phyloP scores from a whole-genome alignment of 2,113 vertebrate genomes.

The Forbesichthys papilliferus region DNA sequence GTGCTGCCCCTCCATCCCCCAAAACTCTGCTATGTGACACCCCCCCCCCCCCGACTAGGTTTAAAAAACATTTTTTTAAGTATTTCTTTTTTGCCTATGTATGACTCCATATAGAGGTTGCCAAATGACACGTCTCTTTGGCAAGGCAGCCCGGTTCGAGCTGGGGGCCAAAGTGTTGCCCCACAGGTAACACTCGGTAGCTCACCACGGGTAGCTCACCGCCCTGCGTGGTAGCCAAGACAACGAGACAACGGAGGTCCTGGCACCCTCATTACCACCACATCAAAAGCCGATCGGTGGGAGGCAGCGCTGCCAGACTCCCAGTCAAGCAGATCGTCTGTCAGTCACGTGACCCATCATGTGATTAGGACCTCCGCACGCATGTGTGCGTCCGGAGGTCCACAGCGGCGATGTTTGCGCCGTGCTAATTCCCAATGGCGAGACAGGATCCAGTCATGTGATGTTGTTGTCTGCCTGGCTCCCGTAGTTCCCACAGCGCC shows the following conservation, averaged over 20 bases:
- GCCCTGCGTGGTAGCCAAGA: constrained; percentile 40
- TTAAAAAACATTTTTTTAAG: too few relatives aligned
- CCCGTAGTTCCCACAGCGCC: constrained; percentile 22
- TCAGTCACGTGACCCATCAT: constrained; percentile 38
- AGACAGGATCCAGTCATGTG: constrained; percentile 5
- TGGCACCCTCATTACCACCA: constrained; percentile 18
- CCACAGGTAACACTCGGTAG: too few relatives aligned
- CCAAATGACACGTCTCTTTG: too few relatives aligned
- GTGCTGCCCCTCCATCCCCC: background rate
- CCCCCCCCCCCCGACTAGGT: too few relatives aligned
- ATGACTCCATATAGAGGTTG: too few relatives aligned
- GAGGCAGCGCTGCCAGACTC: constrained; percentile 16
- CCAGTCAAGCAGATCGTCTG: constrained; percentile 53
- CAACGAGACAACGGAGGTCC: constrained; percentile 29
- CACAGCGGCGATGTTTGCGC: too few relatives aligned
- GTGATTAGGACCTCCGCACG: too few relatives aligned
- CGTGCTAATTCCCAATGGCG: background rate
- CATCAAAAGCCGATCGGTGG: constrained; percentile 47
- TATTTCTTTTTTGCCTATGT: too few relatives aligned
- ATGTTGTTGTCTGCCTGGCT: background rate
- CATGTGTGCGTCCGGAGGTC: background rate
- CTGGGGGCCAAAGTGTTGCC: background rate
- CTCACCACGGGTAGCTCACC: constrained; percentile 4
- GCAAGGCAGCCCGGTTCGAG: too few relatives aligned
- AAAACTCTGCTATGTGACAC: too few relatives aligned